Evolutionary conservation across 2,797 vertebrate genomes (phyloP), one percentile per base, ranked within the genome.

Genomic region (Manis crassicaudata): DNA sequence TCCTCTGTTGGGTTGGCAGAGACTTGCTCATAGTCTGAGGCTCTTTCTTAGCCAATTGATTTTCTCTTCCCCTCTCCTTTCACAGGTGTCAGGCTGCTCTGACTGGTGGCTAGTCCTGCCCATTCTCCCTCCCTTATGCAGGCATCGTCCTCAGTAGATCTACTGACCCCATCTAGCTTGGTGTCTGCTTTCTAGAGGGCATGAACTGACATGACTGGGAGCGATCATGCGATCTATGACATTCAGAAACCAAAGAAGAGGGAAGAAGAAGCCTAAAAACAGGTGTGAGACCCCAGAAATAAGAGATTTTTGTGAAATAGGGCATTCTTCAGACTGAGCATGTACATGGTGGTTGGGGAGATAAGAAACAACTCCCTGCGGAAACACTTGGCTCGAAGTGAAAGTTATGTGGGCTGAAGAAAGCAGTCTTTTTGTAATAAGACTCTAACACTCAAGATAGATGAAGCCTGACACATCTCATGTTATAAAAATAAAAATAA

Each of bases 401-500:
- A 93, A 97, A 94, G 37, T 68, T 88, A 96, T 2, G 96, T 97
- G 96, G 96, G 97, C 72, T 90, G 76, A 88, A 88, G 88, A 96
- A 97, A 93, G 75, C 56, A 95, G 62, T 88, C 82, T 96, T 96
- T 89, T 92, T 94, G 94, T 92, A 97, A 12, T 27, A 88, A 96
- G 60, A 95, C 72, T 96, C 27, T 68, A 91, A 88, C 50, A 94
- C 95, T 96, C 72, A 91, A 89, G 97, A 96, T 94, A 97, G 96
- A 97, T 95, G 96, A 97, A 94, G 93, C 96, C 83, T 97, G 95
- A 96, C 94, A 96, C 95, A 96, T 96, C 86, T 90, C 68, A 94
- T 94, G 94, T 58, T 96, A 96, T 96, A 97, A 98, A 98, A 97
- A 96, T 98, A 97, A 97, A 97, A 97, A 96, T 95, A 97, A 96